These are phyloP conservation scores for Papilio elwesi DNA, from an alignment of 2,888 invertebrate species.

Conservation along the genomic window DNA sequence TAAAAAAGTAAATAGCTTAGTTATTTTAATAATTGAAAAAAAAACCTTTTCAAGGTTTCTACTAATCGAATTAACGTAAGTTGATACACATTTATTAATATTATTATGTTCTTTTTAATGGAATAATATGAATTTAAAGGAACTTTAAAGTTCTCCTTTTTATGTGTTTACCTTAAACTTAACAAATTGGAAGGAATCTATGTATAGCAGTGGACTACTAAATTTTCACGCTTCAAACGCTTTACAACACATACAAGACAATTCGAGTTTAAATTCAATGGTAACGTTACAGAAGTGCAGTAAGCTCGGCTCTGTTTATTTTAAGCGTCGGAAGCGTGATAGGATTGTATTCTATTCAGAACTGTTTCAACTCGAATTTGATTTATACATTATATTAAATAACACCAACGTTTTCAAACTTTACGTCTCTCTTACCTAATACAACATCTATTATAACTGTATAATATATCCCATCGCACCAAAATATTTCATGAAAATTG, in stretches of 20 bases:
- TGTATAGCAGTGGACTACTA: neutral
- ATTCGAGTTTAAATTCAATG: neutral
- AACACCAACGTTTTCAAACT: neutral
- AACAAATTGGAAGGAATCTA: neutral
- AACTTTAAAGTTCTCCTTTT: no score
- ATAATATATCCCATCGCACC: neutral
- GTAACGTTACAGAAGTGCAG: constrained; percentile 9
- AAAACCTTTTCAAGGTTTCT: no score
- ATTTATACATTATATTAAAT: constrained; percentile 23
- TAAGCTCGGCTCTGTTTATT: constrained; percentile 24
- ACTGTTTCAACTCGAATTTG: constrained; percentile 7
- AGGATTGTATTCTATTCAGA: constrained; percentile 32
- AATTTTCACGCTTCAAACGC: no score
- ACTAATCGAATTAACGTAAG: no score
- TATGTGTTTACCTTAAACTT: no score
- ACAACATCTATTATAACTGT: neutral
- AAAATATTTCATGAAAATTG: no score
- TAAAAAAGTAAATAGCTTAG: no score
- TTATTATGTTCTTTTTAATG: no score
- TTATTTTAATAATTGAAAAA: no score
- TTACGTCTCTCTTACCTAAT: constrained; percentile 3
- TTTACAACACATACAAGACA: neutral
- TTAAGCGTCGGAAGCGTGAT: constrained; percentile 25
- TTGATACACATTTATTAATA: no score
- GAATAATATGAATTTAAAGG: no score